phyloP scores from a whole-genome alignment of 2,113 vertebrate species.

The Nothocercus julius region DNA sequence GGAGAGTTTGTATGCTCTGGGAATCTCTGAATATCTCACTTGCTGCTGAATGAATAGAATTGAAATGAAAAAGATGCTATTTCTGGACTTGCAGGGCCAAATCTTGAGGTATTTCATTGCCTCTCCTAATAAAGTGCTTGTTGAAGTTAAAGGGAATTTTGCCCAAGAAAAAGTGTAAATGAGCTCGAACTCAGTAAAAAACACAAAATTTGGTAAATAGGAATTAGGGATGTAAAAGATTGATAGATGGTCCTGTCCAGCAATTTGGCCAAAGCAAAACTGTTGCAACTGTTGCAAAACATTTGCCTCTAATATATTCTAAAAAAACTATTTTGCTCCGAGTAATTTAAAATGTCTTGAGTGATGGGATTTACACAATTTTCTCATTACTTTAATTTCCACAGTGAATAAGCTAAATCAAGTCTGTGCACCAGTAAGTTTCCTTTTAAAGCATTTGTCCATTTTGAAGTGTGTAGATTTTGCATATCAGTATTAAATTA shows the following conservation, averaged over 20 bases:
- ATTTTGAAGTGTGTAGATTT: constrained; percentile 41
- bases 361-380: neutral
- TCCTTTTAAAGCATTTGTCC: constrained; percentile 55
- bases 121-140: constrained; percentile 7
- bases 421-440: constrained; percentile 6
- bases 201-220: neutral
- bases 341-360: constrained; percentile 19
- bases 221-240: neutral
- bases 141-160: constrained; percentile 30
- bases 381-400: neutral
- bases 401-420: constrained; percentile 27
- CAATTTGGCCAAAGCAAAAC: constrained; percentile 3
- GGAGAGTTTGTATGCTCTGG: neutral
- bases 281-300: neutral
- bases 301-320: neutral
- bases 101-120: constrained; percentile 15
- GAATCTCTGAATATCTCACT: constrained; percentile 20
- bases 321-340: neutral
- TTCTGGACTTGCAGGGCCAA: neutral
- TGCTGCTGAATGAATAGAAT: constrained; percentile 11
- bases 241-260: neutral
- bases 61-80: constrained; percentile 24
- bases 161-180: constrained; percentile 32
- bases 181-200: neutral
- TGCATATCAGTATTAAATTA: constrained; percentile 64